A percentile compares a stretch with the other conserved stretches of the same genome.
phyloP scores from a whole-genome alignment of 53 echinoderm and acorn worm genomes.

The Crossaster papposus region DNA sequence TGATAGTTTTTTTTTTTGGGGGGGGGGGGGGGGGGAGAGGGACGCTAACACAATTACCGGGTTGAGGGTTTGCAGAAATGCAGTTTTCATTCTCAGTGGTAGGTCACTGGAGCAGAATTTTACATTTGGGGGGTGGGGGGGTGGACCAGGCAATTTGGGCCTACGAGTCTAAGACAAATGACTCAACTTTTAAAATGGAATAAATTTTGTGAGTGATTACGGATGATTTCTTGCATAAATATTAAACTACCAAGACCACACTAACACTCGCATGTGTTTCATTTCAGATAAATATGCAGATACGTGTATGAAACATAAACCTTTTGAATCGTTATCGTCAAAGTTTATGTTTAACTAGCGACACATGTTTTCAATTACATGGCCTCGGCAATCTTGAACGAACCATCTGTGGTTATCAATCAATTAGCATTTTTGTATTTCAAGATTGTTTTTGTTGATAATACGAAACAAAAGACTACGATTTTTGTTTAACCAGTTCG shows the following conservation, averaged over 20 bases:
- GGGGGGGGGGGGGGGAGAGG: slow-evolving; percentile 16
- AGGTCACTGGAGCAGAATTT: background rate
- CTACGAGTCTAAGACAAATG: background rate
- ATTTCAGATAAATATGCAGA: background rate
- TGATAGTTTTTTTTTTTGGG: background rate
- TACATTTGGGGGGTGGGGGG: background rate
- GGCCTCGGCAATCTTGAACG: background rate
- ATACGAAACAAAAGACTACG: too few species aligned
- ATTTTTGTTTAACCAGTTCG: background rate
- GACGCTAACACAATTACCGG: slow-evolving; percentile 22
- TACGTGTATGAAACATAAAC: background rate
- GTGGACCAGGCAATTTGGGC: background rate
- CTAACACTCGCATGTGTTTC: background rate
- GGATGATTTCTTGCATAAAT: background rate
- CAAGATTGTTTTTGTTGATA: background rate
- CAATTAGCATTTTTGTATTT: background rate
- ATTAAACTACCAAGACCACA: background rate
- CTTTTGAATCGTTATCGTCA: background rate
- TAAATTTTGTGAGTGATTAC: background rate
- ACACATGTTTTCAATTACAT: background rate
- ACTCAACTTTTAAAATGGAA: background rate
- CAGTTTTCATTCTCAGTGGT: background rate
- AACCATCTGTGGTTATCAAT: background rate
- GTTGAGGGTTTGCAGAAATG: slow-evolving; percentile 32
- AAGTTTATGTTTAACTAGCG: background rate